A percentile compares a stretch with the other conserved stretches of the same genome.
These are phyloP conservation scores for Stegostoma tigrinum DNA, from an alignment of 2,113 vertebrate species.

Conservation along the genomic window DNA sequence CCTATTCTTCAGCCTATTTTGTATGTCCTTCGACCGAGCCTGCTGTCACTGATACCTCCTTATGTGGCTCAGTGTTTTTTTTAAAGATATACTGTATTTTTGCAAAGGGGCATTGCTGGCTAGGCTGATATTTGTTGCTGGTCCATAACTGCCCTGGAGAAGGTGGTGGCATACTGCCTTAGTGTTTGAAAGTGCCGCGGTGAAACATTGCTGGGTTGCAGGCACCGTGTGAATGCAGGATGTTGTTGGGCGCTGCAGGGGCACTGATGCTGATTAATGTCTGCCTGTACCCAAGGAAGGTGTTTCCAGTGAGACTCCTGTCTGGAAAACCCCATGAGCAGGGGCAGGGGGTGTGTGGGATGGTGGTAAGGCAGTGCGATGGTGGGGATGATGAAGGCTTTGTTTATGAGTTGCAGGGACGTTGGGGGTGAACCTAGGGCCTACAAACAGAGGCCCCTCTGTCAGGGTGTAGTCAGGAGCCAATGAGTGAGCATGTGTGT, in stretches of 20 bases:
- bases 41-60: background rate
- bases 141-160: too few species aligned
- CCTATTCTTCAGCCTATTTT: too few species aligned
- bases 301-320: background rate
- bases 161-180: too few species aligned
- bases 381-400: background rate
- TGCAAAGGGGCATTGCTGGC: too few species aligned
- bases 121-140: too few species aligned
- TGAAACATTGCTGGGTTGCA: background rate
- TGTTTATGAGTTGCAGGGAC: background rate
- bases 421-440: background rate
- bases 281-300: background rate
- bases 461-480: background rate
- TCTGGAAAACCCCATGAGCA: background rate
- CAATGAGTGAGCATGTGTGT: background rate
- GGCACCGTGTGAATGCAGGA: background rate
- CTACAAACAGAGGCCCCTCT: background rate
- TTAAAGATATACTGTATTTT: too few species aligned
- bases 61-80: background rate
- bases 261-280: background rate
- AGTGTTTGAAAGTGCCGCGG: background rate
- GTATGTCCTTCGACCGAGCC: too few species aligned
- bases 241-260: background rate
- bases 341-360: background rate
- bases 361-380: too few species aligned